phyloP scores from a whole-genome alignment of 2,888 invertebrate species.

The Perithous albicinctus region DNA sequence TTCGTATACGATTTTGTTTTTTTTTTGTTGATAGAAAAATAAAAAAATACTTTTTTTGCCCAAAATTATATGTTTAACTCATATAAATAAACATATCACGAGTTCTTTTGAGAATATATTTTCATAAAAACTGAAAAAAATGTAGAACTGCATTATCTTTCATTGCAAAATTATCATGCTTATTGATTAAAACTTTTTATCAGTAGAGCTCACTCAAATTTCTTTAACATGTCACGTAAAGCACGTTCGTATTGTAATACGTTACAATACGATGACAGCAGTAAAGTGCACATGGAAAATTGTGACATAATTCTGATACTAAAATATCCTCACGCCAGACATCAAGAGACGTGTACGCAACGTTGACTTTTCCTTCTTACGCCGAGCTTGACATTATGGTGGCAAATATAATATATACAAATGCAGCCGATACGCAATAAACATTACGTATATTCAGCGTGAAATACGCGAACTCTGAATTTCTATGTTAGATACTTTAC shows the following conservation, averaged over 20 bases:
- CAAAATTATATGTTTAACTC: no score
- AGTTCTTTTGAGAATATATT: background rate
- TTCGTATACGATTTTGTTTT: no score
- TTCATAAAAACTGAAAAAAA: background rate
- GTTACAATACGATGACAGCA: no score
- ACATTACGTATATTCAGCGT: conserved; percentile 6
- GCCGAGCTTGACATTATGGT: conserved; percentile 5
- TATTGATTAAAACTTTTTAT: background rate
- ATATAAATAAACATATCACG: background rate
- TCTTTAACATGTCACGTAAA: no score
- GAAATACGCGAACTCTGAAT: conserved; percentile 27
- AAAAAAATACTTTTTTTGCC: no score
- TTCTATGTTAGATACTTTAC: conserved; percentile 27
- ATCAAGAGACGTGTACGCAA: background rate
- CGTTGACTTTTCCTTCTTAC: background rate
- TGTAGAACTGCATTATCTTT: background rate
- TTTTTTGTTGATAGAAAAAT: no score
- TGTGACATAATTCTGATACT: background rate
- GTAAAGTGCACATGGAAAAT: background rate
- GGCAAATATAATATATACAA: background rate
- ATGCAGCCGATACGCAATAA: conserved; percentile 10
- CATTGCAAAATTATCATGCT: background rate
- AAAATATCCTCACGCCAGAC: background rate
- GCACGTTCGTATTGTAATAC: no score
- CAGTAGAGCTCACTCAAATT: background rate